Base-by-base conservation (phyloP, 1,140 invertebrate species). In the Hyposmocoma kahamanoa region DNA sequence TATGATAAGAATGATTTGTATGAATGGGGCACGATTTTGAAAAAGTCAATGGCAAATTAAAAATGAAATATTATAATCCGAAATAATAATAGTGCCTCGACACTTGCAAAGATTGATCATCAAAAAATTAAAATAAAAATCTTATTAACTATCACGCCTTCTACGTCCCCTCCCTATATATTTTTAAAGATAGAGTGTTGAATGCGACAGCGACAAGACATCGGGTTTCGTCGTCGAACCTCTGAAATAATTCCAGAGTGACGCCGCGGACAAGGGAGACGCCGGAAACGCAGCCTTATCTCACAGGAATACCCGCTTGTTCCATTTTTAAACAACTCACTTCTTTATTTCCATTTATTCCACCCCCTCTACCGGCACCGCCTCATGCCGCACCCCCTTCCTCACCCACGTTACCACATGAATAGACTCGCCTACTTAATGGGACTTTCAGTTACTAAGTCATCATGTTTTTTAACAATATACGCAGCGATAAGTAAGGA, bases 241-340 rank as follows among this genome's bases (percentile, higher is more conserved):
- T 60, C 68, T 74, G 72, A 85, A 85, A 85, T 85, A 85, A 85
- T 79, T 83, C 74, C 66, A 51, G 53, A 59, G 58, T 45, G 47
- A 62, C 60, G 62, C 67, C 42, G 45, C 52, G 52, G 51, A 51
- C 53, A 61, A 59, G 55, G 71, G 70, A 62, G 57, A 63, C 71
- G 68, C 51, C 79, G 82, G 82, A 85, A 85, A 81, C 77, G 69
- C 76, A 71, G 74, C 72, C 82, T 85, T 85, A 85, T 85, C 82
- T 80, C 56, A 48, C 58, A 59, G 45, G 65, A 79, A 84, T 81
- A 80, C 76, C 72, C 72, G 74, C 76, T 85, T 83, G 79, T 83
- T 83, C 78, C 74, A 77, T 83, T 85, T 84, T 85, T 84, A 85
- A 85, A 85, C 77, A 84, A 84, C 67, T 83, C 79, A 53, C 72